Evolutionary conservation across 2,113 vertebrate genomes (phyloP).

Genomic region (Sapajus apella): DNA sequence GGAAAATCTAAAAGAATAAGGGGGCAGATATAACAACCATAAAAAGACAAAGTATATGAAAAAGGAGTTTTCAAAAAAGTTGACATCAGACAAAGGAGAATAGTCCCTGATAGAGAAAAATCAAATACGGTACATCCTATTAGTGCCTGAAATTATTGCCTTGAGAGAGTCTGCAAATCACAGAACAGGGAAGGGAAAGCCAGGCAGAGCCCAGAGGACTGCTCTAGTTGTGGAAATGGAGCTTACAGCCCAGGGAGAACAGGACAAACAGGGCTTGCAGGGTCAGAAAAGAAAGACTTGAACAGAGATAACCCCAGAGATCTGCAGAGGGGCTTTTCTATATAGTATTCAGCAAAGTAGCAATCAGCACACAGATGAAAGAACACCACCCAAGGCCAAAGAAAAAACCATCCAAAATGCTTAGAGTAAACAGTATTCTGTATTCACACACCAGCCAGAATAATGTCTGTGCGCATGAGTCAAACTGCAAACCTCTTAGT

Average conservation of each 20-base stretch:
- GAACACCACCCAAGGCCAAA: background rate
- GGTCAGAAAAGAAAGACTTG: background rate
- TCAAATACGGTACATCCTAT: background rate
- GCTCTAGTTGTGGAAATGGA: background rate
- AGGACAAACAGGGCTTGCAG: background rate
- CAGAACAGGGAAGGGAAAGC: background rate
- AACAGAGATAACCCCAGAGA: background rate
- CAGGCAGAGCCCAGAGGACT: background rate
- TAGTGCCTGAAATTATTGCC: background rate
- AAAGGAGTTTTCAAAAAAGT: background rate
- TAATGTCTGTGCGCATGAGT: background rate
- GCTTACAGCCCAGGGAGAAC: background rate
- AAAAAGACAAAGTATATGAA: background rate
- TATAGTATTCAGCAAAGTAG: background rate
- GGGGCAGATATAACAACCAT: background rate
- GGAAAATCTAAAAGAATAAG: background rate
- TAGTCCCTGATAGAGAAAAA: background rate
- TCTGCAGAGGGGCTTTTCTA: background rate
- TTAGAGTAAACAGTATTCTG: background rate
- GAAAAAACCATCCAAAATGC: background rate
- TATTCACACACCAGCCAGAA: background rate
- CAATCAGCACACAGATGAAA: background rate
- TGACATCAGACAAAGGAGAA: background rate
- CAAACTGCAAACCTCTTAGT: background rate
- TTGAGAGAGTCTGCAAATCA: background rate